Evolutionary conservation across 2,888 invertebrate genomes (phyloP).

Genomic region (Dynastes hyllus): DNA sequence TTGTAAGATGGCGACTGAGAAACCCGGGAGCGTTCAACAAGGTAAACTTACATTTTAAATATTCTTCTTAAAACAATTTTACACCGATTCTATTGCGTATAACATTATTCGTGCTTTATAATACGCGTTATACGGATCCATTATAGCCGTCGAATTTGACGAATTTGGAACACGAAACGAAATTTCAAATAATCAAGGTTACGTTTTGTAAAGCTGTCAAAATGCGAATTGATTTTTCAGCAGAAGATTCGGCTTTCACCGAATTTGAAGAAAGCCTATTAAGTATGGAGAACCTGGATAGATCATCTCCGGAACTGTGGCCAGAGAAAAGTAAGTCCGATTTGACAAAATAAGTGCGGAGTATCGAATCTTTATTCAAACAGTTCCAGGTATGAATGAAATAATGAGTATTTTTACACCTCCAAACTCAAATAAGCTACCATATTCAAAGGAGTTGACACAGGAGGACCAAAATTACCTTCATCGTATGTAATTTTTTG

Average conservation of each 20-base stretch:
- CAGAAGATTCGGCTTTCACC: constrained; percentile 62
- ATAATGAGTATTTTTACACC: constrained; percentile 82
- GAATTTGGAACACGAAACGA: not conserved
- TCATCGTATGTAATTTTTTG: constrained; percentile 79
- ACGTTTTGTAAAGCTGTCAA: constrained; percentile 55
- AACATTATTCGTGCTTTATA: not conserved
- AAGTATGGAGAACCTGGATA: constrained; percentile 92
- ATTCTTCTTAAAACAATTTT: constrained; percentile 59
- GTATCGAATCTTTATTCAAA: constrained; percentile 65
- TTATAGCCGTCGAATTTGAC: not conserved
- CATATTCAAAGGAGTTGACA: constrained; percentile 81
- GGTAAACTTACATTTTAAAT: constrained; percentile 70
- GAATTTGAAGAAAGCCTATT: constrained; percentile 83
- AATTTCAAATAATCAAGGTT: constrained; percentile 49
- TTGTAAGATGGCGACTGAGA: constrained; percentile 79
- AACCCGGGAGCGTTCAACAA: constrained; percentile 77
- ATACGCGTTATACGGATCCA: not conserved
- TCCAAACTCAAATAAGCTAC: constrained; percentile 76
- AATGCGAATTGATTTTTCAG: constrained; percentile 56
- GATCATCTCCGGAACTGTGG: constrained; percentile 97
- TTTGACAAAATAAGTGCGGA: constrained; percentile 72
- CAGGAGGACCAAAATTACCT: constrained; percentile 84
- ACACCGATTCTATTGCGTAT: constrained; percentile 8
- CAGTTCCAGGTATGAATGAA: constrained; percentile 93
- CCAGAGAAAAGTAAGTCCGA: constrained; percentile 90